Percentiles rank a stretch among this genome's conserved stretches.
Evolutionary conservation across 35 echinoderm and acorn worm genomes (phyloP).

Genomic region (Holothuria glaberrima): DNA sequence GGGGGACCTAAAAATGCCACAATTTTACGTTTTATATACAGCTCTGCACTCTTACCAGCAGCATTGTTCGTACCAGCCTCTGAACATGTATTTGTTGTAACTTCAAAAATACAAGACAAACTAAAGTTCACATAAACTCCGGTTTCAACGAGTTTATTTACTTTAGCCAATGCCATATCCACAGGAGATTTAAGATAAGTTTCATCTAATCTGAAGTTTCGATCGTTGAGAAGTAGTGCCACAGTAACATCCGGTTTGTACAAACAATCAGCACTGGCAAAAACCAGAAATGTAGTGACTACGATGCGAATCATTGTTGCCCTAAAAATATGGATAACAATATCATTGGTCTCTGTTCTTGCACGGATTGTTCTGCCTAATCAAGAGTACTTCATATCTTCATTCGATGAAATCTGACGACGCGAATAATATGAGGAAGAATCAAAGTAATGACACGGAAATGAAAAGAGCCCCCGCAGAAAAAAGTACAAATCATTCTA

Average conservation of each 20-base stretch:
- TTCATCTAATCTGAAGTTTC: background rate
- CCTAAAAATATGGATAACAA: no score
- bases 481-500: no score
- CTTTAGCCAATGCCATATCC: background rate
- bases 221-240: background rate
- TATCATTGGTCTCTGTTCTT: no score
- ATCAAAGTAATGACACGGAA: no score
- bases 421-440: no score
- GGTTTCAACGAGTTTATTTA: background rate
- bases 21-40: constrained; percentile 7
- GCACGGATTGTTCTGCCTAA: no score
- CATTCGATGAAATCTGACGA: no score
- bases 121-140: background rate
- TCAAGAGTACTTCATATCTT: no score
- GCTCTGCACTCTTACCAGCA: background rate
- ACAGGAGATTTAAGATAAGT: background rate
- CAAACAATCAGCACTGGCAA: no score
- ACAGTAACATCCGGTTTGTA: background rate
- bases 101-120: background rate
- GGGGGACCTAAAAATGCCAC: constrained; percentile 64
- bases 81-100: background rate
- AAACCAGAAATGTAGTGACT: no score
- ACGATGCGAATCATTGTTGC: no score
- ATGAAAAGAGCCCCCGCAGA: no score
- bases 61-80: background rate